These are phyloP conservation scores for Lasioglossum figueresi DNA, from an alignment of 2,888 invertebrate genomes.

Conservation along the genomic window DNA sequence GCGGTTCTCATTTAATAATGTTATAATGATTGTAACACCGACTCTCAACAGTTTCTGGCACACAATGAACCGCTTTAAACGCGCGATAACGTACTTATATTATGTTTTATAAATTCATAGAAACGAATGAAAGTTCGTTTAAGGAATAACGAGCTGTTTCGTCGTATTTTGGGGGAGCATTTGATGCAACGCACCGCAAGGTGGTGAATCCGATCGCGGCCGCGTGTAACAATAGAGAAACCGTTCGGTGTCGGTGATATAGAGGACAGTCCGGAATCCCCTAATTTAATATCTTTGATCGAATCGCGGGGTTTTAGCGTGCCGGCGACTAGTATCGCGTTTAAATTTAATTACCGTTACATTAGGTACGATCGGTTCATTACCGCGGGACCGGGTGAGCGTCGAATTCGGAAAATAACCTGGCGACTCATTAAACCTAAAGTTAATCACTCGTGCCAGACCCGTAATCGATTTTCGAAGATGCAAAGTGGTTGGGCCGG, in stretches of 20 bases:
- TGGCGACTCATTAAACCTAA: conserved; percentile 53
- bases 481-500: conserved; percentile 35
- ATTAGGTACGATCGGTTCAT: conserved; percentile 61
- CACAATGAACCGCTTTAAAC: no score
- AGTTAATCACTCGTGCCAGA: conserved; percentile 54
- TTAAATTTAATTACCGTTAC: conserved; percentile 58
- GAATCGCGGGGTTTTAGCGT: conserved; percentile 35
- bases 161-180: not conserved
- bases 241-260: not conserved
- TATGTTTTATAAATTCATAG: no score
- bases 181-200: not conserved
- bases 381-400: conserved; percentile 21
- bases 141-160: not conserved
- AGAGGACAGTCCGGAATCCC: conserved; percentile 32
- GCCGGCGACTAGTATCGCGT: conserved; percentile 35
- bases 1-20: not conserved
- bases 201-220: not conserved
- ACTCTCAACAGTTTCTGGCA: no score
- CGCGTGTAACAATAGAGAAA: not conserved
- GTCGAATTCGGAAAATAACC: conserved; percentile 50
- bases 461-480: conserved; percentile 52
- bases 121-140: not conserved
- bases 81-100: no score
- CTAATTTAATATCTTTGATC: conserved; percentile 55
- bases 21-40: not conserved